Evolutionary conservation across 2,888 invertebrate species (phyloP).

Genomic region (Apoderus coryli): DNA sequence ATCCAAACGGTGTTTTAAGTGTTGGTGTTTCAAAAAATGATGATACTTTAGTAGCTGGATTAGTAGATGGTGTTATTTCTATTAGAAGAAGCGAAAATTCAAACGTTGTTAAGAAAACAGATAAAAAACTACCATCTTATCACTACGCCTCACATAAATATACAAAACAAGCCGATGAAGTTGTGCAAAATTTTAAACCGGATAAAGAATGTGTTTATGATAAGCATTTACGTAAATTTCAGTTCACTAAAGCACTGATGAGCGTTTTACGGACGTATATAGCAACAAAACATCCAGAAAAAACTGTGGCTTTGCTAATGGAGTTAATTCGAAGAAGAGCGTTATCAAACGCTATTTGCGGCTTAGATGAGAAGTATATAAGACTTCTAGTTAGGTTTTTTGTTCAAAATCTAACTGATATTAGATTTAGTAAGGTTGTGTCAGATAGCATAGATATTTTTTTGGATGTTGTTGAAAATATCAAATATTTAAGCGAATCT

Average conservation of each 20-base stretch:
- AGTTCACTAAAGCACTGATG: conserved; percentile 68
- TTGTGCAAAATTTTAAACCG: conserved; percentile 33
- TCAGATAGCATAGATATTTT: conserved; percentile 61
- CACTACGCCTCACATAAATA: conserved; percentile 29
- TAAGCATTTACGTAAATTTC: conserved; percentile 57
- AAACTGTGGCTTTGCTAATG: conserved; percentile 66
- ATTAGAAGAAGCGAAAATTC: conserved; percentile 61
- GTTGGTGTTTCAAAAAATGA: conserved; percentile 63
- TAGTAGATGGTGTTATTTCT: conserved; percentile 84
- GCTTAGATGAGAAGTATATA: conserved; percentile 52
- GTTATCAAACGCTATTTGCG: conserved; percentile 58
- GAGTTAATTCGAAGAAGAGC: conserved; percentile 77
- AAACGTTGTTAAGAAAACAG: conserved; percentile 28
- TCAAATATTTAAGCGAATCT: conserved; percentile 25
- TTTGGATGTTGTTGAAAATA: conserved; percentile 62
- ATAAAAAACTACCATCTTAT: conserved; percentile 40
- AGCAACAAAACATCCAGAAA: conserved; percentile 53
- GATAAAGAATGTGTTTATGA: conserved; percentile 48
- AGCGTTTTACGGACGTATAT: conserved; percentile 46
- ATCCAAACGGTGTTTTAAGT: conserved; percentile 81
- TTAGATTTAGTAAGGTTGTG: conserved; percentile 57
- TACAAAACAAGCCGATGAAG: conserved; percentile 34
- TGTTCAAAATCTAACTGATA: conserved; percentile 51
- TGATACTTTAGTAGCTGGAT: conserved; percentile 77
- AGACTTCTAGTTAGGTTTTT: conserved; percentile 59